phyloP scores from a whole-genome alignment of 1,140 invertebrate genomes.

The Bicyclus anynana region DNA sequence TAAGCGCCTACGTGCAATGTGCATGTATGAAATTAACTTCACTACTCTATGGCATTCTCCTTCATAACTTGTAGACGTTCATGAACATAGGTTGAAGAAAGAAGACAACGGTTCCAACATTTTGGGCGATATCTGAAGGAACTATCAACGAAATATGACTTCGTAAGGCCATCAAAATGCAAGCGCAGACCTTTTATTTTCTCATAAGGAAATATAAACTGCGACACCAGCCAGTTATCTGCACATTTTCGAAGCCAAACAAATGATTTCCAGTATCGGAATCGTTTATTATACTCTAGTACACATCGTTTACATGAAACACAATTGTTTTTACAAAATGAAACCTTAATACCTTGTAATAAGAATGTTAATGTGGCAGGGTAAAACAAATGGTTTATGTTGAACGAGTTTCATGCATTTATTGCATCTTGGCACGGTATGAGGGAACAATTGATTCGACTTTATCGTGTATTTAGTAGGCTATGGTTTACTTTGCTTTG shows the following conservation, averaged over 20 bases:
- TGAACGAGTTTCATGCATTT: constrained; percentile 56
- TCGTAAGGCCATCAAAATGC: constrained; percentile 11
- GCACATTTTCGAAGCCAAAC: constrained; percentile 46
- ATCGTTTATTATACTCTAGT: constrained; percentile 51
- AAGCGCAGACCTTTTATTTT: constrained; percentile 15
- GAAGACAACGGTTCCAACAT: constrained; percentile 52
- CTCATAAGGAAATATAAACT: constrained; percentile 22
- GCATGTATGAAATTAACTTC: too few relatives aligned
- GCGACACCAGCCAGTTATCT: constrained; percentile 27
- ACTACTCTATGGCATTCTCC: too few relatives aligned
- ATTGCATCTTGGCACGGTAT: constrained; percentile 57
- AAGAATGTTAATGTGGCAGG: constrained; percentile 23
- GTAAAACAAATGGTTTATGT: constrained; percentile 45
- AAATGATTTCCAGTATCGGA: constrained; percentile 48
- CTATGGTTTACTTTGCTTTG: constrained; percentile 4
- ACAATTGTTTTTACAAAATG: constrained; percentile 17
- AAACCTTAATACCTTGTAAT: constrained; percentile 26
- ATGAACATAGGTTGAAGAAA: constrained; percentile 2
- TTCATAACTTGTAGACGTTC: too few relatives aligned
- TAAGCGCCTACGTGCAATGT: too few relatives aligned
- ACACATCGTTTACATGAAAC: constrained; percentile 30
- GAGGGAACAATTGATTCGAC: constrained; percentile 47
- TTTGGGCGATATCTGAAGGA: not conserved
- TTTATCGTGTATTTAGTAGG: constrained; percentile 39
- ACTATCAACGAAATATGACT: constrained; percentile 15